phyloP scores from a whole-genome alignment of 2,797 vertebrate species.

The Pterois miles region DNA sequence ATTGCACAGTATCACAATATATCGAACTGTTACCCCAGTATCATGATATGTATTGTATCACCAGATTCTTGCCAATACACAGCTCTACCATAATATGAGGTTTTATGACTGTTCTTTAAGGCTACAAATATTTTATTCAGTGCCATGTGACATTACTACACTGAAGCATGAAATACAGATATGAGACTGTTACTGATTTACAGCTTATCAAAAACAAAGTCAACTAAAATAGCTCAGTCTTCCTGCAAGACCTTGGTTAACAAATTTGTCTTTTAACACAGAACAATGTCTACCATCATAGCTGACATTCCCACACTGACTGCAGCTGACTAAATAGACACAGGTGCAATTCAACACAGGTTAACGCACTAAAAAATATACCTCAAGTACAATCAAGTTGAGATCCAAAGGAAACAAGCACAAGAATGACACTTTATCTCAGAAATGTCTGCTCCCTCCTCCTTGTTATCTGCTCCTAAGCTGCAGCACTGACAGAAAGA shows the following conservation, averaged over 20 bases:
- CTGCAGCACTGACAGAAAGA: not conserved
- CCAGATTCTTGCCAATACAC: too few relatives aligned
- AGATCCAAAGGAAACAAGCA: not conserved
- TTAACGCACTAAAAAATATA: not conserved
- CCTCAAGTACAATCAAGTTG: not conserved
- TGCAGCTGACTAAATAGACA: slow-evolving; percentile 17
- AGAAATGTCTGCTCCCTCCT: not conserved
- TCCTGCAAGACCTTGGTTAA: not conserved
- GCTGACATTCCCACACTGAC: not conserved
- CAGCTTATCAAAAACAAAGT: not conserved
- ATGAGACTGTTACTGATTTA: slow-evolving; percentile 20
- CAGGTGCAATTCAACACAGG: not conserved
- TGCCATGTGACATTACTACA: not conserved
- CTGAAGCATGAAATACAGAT: not conserved
- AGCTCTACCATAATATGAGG: accelerated
- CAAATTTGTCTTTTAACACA: not conserved
- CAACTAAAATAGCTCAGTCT: not conserved
- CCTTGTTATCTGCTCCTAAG: not conserved
- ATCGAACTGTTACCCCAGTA: too few relatives aligned
- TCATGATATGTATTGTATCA: too few relatives aligned
- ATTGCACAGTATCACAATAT: too few relatives aligned
- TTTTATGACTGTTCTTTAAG: not conserved
- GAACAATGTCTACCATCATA: not conserved
- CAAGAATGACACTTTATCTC: not conserved
- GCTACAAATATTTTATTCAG: not conserved